These are phyloP conservation scores for Eurois occulta DNA, from an alignment of 2,888 invertebrate genomes.

Conservation along the genomic window DNA sequence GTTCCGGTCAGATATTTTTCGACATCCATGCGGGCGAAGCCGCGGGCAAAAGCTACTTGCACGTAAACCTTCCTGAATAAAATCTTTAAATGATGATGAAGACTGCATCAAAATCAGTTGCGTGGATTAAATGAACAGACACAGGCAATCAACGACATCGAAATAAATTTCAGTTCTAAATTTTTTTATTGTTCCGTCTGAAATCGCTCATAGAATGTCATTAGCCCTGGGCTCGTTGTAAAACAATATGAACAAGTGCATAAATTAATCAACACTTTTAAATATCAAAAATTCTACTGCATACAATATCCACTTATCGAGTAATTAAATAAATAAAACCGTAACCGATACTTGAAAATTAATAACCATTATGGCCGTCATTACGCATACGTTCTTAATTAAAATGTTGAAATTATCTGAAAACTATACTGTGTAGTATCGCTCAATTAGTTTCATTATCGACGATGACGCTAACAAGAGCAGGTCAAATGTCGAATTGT, in stretches of 20 bases:
- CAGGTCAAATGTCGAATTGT: slow-evolving; percentile 32
- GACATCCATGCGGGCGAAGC: no score
- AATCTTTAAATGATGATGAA: neutral
- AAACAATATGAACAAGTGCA: neutral
- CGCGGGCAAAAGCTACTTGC: no score
- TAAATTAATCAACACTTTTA: slow-evolving; percentile 15
- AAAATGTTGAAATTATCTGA: slow-evolving; percentile 55
- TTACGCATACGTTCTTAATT: slow-evolving; percentile 49
- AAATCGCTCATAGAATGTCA: neutral
- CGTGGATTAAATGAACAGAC: neutral
- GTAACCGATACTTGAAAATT: slow-evolving; percentile 51
- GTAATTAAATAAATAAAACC: slow-evolving; percentile 43
- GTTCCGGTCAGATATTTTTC: no score
- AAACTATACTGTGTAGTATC: slow-evolving; percentile 35
- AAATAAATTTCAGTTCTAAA: neutral
- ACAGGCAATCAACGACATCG: neutral
- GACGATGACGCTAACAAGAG: slow-evolving; percentile 41
- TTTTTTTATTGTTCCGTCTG: neutral
- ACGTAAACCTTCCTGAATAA: neutral
- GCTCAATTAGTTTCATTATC: slow-evolving; percentile 55
- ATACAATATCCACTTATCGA: slow-evolving; percentile 17
- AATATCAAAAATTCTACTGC: slow-evolving; percentile 1
- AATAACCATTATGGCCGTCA: slow-evolving; percentile 47
- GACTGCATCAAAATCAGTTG: neutral
- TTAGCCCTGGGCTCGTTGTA: neutral